phyloP scores from a whole-genome alignment of 2,797 vertebrate species.

The Hippocampus kuda region DNA sequence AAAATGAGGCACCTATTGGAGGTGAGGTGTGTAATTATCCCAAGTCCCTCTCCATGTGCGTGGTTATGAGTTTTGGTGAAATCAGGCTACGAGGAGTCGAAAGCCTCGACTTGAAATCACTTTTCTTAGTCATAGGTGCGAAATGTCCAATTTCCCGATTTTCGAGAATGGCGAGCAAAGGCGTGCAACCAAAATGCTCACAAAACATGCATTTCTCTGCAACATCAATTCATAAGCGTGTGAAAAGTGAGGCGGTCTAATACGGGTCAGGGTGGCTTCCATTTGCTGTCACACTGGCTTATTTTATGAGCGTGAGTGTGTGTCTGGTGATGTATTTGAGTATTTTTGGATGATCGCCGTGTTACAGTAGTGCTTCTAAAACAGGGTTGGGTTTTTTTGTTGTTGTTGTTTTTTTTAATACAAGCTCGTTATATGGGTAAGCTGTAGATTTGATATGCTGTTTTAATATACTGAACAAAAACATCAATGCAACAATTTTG shows the following conservation, averaged over 20 bases:
- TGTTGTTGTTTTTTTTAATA: conserved; percentile 42
- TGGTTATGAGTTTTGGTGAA: not conserved
- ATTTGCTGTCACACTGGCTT: conserved; percentile 28
- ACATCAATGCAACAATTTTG: not conserved
- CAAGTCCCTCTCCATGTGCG: too few relatives aligned
- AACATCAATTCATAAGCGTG: not conserved
- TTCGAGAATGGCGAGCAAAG: not conserved
- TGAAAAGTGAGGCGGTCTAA: conserved; percentile 6
- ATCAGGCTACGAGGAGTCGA: not conserved
- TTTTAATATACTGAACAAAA: conserved; percentile 14
- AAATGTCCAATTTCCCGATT: not conserved
- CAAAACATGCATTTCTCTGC: not conserved
- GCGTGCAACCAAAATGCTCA: not conserved
- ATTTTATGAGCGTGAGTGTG: conserved; percentile 26
- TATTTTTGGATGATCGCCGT: conserved; percentile 49
- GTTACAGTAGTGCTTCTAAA: conserved; percentile 45
- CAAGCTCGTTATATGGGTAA: conserved; percentile 38
- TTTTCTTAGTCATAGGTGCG: not conserved
- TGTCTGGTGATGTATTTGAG: conserved; percentile 46
- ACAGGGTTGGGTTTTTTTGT: conserved; percentile 24
- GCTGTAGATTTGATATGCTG: conserved; percentile 48
- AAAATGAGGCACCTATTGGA: not conserved
- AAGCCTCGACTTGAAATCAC: not conserved
- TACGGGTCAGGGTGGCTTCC: conserved; percentile 14
- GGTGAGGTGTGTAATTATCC: not conserved